phyloP scores from a whole-genome alignment of 2,888 invertebrate genomes.

The Trichacis sp. region DNA sequence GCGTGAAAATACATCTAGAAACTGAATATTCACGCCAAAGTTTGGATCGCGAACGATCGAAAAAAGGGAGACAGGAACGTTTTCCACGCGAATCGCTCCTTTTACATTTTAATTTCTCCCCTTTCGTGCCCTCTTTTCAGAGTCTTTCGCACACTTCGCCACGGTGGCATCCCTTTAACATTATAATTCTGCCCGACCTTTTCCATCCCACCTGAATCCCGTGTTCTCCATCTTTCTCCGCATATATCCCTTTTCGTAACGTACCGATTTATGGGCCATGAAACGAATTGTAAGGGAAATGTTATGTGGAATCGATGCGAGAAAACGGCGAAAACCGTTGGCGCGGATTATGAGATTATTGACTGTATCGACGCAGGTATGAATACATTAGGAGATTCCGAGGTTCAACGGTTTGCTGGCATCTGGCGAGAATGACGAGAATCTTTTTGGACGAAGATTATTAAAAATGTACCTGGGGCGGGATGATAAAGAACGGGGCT shows the following conservation, averaged over 20 bases:
- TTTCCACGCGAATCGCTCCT: constrained; percentile 67
- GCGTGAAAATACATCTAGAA: too few relatives aligned
- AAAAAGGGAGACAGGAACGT: constrained; percentile 30
- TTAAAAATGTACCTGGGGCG: too few relatives aligned
- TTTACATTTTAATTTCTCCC: constrained; percentile 68
- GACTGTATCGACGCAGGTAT: constrained; percentile 51
- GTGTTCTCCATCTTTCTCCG: constrained; percentile 10
- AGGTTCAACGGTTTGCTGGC: constrained; percentile 58
- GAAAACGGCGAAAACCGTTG: constrained; percentile 54
- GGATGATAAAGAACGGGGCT: too few relatives aligned
- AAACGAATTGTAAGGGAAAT: constrained; percentile 48
- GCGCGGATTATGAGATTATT: constrained; percentile 56
- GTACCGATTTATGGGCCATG: constrained; percentile 60
- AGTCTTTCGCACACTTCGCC: constrained; percentile 41
- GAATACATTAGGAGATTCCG: constrained; percentile 50
- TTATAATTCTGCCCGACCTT: constrained; percentile 62
- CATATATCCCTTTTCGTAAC: constrained; percentile 47
- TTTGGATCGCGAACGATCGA: constrained; percentile 5
- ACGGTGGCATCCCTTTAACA: constrained; percentile 65
- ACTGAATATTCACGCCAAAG: too few relatives aligned
- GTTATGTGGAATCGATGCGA: constrained; percentile 60
- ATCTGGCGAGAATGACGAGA: too few relatives aligned
- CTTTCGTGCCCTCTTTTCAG: constrained; percentile 63
- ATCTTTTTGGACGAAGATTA: too few relatives aligned
- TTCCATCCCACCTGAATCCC: constrained; percentile 13